These are phyloP conservation scores for Cantharis lateralis DNA, from an alignment of 2,888 invertebrate genomes.

Conservation along the genomic window DNA sequence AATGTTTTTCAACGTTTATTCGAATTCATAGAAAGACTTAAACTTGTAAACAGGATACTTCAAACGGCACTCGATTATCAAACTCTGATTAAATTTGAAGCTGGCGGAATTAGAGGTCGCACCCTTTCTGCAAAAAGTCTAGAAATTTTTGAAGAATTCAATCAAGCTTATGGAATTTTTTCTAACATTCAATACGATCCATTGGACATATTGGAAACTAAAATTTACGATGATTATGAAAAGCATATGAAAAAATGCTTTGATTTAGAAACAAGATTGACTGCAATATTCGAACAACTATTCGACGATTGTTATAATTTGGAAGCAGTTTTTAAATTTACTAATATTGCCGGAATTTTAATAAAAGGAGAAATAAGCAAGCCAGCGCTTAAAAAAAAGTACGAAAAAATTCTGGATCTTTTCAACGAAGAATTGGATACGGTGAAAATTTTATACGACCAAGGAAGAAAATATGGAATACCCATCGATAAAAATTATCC, in stretches of 20 bases:
- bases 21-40: constrained; percentile 66
- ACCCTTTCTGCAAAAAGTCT: constrained; percentile 47
- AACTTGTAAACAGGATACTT: constrained; percentile 71
- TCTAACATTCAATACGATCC: constrained; percentile 72
- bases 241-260: constrained; percentile 66
- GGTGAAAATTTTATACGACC: constrained; percentile 67
- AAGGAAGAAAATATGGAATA: constrained; percentile 59
- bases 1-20: constrained; percentile 72
- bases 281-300: constrained; percentile 78
- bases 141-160: constrained; percentile 51
- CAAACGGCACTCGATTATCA: constrained; percentile 79
- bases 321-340: constrained; percentile 66
- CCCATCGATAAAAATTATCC: constrained; percentile 73
- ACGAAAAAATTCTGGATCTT: constrained; percentile 65
- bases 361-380: constrained; percentile 76
- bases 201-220: constrained; percentile 69
- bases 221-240: constrained; percentile 68
- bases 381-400: constrained; percentile 70
- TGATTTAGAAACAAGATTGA: constrained; percentile 78
- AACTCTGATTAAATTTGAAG: constrained; percentile 77
- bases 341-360: constrained; percentile 63
- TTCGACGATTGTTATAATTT: constrained; percentile 78
- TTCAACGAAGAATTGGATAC: constrained; percentile 69
- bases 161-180: constrained; percentile 52
- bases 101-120: constrained; percentile 53